Evolutionary conservation across 2,797 vertebrate genomes (phyloP), one percentile per base, ranked within the genome.

Genomic region (Danio aesculapii): DNA sequence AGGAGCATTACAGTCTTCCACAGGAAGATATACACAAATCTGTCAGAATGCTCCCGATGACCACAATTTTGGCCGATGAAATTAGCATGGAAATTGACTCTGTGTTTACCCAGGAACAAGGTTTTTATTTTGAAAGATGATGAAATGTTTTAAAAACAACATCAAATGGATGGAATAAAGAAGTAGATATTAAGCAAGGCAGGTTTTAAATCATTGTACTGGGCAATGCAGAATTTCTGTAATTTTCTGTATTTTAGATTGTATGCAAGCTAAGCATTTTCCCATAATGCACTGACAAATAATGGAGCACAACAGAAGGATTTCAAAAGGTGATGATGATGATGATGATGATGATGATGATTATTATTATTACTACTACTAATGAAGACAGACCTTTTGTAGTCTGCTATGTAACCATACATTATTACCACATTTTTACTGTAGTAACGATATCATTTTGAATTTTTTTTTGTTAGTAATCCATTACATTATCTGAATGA

Each of bases 1-100:
- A 85, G 72, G 76, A 85, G 84, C 3, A 74, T 87, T 78, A 87
- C 86, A 86, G 81, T 80, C 82, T 84, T 90, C 74, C 82, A 47
- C 83, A 77, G 78, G 53, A 68, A 87, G 84, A 88, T 2, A 52
- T 69, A 8, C 47, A 79, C 1, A 59, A n/a, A 49, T 87, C 67
- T 84, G 81, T 83, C 86, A 73, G 5, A 85, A 50, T 43, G 64
- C 47, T 55, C 68, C 74, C 63, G 71, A 62, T 3, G 43, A 66
- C 43, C 21, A 57, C 13, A 46, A 74, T 67, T 49, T 41, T 4
- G 43, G 17, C 7, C 14, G 44, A 64, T 43, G 63, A 57, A 39
- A 75, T 75, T 75, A 62, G 14, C 58, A 75, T 75, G 46, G 57
- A 75, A 62, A 75, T 17, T 75, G 46, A n/a, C 57, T 75, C 1